Evolutionary conservation across 2,113 vertebrate genomes (phyloP), one percentile per base, ranked within the genome.

Genomic region (Cheilinus undulatus): DNA sequence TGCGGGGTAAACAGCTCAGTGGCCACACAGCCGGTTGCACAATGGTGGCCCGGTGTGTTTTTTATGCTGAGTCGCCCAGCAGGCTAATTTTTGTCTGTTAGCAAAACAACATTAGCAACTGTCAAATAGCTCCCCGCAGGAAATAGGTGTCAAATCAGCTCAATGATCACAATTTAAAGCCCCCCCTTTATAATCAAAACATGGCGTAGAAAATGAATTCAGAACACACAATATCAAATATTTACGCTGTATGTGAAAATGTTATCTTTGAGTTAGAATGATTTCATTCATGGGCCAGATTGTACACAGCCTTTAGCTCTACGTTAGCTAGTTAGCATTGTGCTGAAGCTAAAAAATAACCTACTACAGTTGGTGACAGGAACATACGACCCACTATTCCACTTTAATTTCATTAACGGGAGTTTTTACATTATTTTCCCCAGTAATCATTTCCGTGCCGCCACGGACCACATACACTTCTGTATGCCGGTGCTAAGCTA

Each of bases 51-150:
- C 81, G 43, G 67, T 83, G 67, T 62, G 79, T 78, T 73, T 80
- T 87, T 87, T 83, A 83, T 91, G 89, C 90, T 89, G 88, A 88
- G 89, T 91, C 89, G 90, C 49, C 88, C 86, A 71, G 69, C 56
- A 75, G 65, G 84, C 88, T 90, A 83, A 83, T 85, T 85, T 84
- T 78, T 82, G 60, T 52, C 71, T 73, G 75, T 74, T 87, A 88
- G 86, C 87, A 89, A 69, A 85, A 84, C 80, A 82, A 85, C 62
- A 36, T 76, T 83, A 87, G 78, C 79, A n/a, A 43, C 52, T 68
- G 30, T 49, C 56, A 81, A 61, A 69, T 69, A 75, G 51, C 70
- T 59, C 7, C 2, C 57, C 62, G 40, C 48, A 66, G 27, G 38
- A 68, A 68, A 59, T 34, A 75, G 2, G 9, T 27, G 28, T 2